A percentile compares a stretch with the other conserved stretches of the same genome.
These are phyloP conservation scores for Branchinecta sandiegonensis DNA, from an alignment of 2,888 invertebrate species.

Conservation along the genomic window DNA sequence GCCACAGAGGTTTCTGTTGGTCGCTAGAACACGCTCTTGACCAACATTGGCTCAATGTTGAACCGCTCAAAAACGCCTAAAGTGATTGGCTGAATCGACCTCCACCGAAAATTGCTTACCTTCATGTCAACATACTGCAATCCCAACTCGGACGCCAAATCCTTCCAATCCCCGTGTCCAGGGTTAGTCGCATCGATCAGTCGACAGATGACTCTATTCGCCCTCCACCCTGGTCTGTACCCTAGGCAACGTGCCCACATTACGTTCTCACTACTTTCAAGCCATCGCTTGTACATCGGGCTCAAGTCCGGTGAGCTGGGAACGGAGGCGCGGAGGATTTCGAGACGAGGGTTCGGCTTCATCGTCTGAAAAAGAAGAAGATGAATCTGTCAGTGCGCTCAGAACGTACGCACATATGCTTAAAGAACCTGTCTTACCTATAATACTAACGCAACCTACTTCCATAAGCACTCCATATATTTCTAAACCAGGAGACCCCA, in stretches of 20 bases:
- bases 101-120: background rate
- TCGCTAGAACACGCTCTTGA: no score
- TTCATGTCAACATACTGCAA: conserved; percentile 6
- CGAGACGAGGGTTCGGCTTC: background rate
- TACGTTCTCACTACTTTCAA: background rate
- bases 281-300: background rate
- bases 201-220: background rate
- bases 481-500: no score
- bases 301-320: background rate
- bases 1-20: no score
- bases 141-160: background rate
- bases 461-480: no score
- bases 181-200: conserved; percentile 9
- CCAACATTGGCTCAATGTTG: no score
- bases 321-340: background rate
- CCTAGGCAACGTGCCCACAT: conserved; percentile 6
- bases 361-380: background rate
- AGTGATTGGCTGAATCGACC: no score
- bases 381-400: no score
- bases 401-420: no score
- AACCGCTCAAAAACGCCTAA: no score
- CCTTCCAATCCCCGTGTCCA: conserved; percentile 9
- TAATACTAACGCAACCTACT: no score
- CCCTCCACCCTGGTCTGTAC: background rate
- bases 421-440: no score